Base-by-base conservation (phyloP, 2,888 invertebrate genomes). In the Papilio gigon region DNA sequence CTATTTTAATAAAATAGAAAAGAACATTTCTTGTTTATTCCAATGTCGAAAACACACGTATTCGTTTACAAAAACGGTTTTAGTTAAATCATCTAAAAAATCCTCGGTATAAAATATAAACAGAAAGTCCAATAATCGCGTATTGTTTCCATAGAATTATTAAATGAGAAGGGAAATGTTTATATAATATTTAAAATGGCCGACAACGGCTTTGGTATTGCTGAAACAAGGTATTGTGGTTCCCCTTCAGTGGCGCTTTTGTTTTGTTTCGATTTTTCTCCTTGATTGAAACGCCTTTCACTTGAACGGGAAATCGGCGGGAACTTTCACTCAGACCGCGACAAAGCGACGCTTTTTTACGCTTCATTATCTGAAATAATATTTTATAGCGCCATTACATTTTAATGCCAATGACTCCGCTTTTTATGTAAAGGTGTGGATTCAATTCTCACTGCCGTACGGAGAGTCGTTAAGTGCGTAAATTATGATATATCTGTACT, bases 201-300 rank as follows among this genome's bases (percentile, higher is more conserved):
- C 20, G 20, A 47, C 30, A 47, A 33, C 44, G 35, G n/a, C 20
- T 50, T n/a, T 25, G 64, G 42, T 65, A 50, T 61, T 50, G 53
- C 40, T 65, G 61, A 53, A 69, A 65, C 60, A 68, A 68, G 70
- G 58, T 65, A 47, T 67, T 70, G 66, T 65, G 60, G 65, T 65
- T 27, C 25, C 20, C 20, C 70, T 62, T 50, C 68, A 62, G 53
- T 70, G 75, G 71, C 76, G 71, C 67, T 75, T 69, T 78, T 79
- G 75, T 78, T 78, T 76, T 73, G 75, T 79, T 81, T 78, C 72
- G 74, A 75, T 80, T 82, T 80, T 74, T 74, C 74, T 79, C 77
- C 80, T 81, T 85, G 83, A 85, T 85, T 87, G 85, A 86, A 87
- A 86, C 84, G 80, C 81, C 80, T 78, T 77, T 78, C 77, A 73